phyloP scores from a whole-genome alignment of 2,113 vertebrate species.

The Odocoileus hemionus region DNA sequence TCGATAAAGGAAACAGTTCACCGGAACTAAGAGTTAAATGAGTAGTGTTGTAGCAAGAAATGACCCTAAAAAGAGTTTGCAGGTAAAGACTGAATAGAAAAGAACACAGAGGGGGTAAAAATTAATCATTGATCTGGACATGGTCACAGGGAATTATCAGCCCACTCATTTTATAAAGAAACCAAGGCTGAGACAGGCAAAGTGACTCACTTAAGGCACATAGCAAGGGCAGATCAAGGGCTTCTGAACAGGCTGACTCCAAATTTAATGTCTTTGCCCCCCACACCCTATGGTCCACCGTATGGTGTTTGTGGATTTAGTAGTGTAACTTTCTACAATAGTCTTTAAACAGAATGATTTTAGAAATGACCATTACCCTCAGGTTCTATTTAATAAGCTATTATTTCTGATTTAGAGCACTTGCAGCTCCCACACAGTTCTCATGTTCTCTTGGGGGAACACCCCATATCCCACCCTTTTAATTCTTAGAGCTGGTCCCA shows the following conservation, averaged over 20 bases:
- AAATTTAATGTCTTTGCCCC: neutral
- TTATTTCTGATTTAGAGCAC: neutral
- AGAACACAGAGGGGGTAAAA: neutral
- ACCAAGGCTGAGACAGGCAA: neutral
- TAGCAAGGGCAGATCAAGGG: neutral
- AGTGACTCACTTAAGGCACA: neutral
- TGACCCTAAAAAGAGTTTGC: neutral
- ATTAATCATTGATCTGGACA: neutral
- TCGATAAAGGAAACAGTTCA: neutral
- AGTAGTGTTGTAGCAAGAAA: neutral
- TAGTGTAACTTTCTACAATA: neutral
- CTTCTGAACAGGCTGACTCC: neutral
- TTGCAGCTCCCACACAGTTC: neutral
- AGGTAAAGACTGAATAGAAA: neutral
- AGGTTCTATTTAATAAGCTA: neutral
- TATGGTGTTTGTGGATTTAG: neutral
- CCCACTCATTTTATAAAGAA: neutral
- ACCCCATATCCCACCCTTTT: neutral
- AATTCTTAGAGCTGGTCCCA: neutral
- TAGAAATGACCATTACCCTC: neutral
- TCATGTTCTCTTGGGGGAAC: neutral
- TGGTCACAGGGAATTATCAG: neutral
- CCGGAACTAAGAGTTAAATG: neutral
- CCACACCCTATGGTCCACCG: neutral
- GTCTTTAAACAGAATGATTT: neutral